Evolutionary conservation across 2,113 vertebrate genomes (phyloP).

Genomic region (Chloropsis cyanopogon): DNA sequence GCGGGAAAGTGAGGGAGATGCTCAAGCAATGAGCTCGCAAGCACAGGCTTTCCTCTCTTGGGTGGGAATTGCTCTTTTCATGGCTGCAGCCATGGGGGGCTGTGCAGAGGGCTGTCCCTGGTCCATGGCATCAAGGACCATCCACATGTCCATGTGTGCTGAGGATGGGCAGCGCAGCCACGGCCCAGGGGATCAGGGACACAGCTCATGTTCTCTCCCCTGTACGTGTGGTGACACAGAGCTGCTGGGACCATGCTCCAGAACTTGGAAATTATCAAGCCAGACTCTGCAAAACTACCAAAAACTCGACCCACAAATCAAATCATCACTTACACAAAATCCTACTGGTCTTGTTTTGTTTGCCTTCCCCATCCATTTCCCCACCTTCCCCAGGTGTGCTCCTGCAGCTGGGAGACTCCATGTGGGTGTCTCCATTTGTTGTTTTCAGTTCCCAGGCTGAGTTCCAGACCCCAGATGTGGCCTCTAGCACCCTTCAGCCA

Average conservation of each 20-base stretch:
- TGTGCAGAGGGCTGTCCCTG: background rate
- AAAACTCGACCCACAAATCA: rapidly evolving
- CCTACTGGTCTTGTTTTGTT: background rate
- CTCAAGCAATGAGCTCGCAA: background rate
- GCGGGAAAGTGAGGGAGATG: background rate
- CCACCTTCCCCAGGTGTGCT: background rate
- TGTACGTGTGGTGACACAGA: rapidly evolving
- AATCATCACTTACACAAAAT: background rate
- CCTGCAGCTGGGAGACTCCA: background rate
- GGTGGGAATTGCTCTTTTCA: background rate
- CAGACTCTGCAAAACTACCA: background rate
- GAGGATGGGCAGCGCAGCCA: rapidly evolving
- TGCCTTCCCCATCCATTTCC: background rate
- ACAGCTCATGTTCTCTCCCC: rapidly evolving
- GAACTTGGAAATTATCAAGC: background rate
- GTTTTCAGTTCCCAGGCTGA: background rate
- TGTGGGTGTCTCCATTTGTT: rapidly evolving
- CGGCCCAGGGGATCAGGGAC: background rate
- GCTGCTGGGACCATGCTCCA: background rate
- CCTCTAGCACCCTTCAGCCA: background rate
- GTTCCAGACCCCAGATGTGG: rapidly evolving
- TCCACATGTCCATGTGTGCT: rapidly evolving
- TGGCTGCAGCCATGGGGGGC: background rate
- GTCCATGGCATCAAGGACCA: background rate
- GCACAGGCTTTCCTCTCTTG: background rate